Evolutionary conservation across 2,888 invertebrate genomes (phyloP), one percentile per base, ranked within the genome.

Genomic region (Troilus luridus): DNA sequence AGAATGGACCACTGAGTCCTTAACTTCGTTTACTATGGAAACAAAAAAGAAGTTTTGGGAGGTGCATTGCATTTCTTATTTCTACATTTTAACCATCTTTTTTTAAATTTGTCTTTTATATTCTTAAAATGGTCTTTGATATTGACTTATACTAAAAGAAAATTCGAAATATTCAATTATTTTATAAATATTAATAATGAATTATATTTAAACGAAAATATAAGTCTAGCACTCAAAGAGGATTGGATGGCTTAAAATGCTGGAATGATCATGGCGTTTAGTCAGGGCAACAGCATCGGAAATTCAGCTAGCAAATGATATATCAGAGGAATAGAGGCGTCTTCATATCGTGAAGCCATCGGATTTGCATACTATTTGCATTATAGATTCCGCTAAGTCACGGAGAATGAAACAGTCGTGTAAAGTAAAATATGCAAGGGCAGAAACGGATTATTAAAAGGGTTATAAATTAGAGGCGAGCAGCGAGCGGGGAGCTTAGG

Each of bases 371-470:
- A 24, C 6, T 77, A 77, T 77, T 77, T 77, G 72, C 72, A 77
- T 77, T 77, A 77, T 77, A 77, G 72, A 77, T 77, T 41, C 72
- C 72, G 24, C 72, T 77, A 77, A 77, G 72, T 77, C 72, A 77
- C 72, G 72, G 72, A 77, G 72, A 27, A 77, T 77, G 72, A 77
- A 77, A 41, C 72, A 41, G 72, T 77, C 72, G 41, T 77, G 72
- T 77, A 77, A 77, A 77, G 27, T 77, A 77, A 77, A 77, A 77
- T 77, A 41, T 77, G 72, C 72, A 77, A 41, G 27, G 72, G 72
- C 72, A 77, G 72, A 77, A 77, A 77, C 72, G 72, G 72, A 77
- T 77, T 77, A 77, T 77, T 77, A 77, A 77, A 77, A 41, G 41
- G 72, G 72, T 77, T 77, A 77, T 77, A 77, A 77, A 77, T 77